Base-by-base conservation (phyloP, 2,113 vertebrate genomes). In the Odontophorus gujanensis region DNA sequence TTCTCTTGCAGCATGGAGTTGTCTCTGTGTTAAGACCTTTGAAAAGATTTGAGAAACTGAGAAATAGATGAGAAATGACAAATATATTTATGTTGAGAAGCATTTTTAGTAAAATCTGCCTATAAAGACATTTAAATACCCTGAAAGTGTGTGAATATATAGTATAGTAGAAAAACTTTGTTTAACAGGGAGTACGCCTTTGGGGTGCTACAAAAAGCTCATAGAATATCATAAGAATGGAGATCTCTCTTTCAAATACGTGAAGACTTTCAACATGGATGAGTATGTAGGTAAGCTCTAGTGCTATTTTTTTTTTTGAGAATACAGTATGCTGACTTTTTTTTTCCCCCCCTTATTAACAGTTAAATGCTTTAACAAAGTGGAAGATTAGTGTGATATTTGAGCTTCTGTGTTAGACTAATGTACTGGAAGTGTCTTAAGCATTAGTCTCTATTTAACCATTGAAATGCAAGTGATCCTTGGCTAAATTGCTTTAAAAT, bases 201-300 rank as follows among this genome's bases (percentile, higher is more conserved):
- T 98, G 95, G 98, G 98, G 93, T 98, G 98, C 89, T 98, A 98
- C 96, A 98, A 92, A 96, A 98, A 98, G 89, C 87, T 98, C 86
- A 98, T 98, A 96, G 98, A 98, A n/a, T 98, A 98, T 95, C 98
- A 98, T 92, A 98, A 97, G 90, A 98, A 95, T 43, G 98, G 98
- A 86, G 97, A 98, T 85, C 97, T 98, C 16, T 98, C 98, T 58
- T 98, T 98, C 97, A 98, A 98, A 94, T 98, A 98, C 51, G 98
- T 98, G 69, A 98, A 98, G 96, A 98, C 98, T 22, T 98, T 98
- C 97, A 98, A 98, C 74, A 98, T 98, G 98, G 98, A 98, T 97
- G 98, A 98, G 78, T 98, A 98, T 89, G 98, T 98, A 86, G 98
- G 98, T 98, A 98, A 98, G 98, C 47, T 91, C 21, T 42, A 28